These are phyloP conservation scores for Rhinoptilus africanus DNA, from an alignment of 2,113 vertebrate species.

Conservation along the genomic window DNA sequence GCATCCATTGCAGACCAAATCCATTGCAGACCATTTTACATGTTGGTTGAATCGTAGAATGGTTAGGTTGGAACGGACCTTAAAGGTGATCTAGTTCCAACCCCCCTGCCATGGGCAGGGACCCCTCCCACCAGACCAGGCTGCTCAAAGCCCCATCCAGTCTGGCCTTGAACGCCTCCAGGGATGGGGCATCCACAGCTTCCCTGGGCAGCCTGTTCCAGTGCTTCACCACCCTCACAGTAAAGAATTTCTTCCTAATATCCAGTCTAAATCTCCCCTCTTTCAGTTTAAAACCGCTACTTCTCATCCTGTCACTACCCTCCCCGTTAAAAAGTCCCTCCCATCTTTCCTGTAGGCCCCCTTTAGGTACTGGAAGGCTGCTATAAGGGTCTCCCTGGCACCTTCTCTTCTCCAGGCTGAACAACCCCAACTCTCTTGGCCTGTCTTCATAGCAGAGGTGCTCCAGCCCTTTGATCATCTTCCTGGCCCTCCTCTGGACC, in stretches of 20 bases:
- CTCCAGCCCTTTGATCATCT: not conserved
- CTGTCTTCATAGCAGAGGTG: not conserved
- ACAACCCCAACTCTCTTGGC: not conserved
- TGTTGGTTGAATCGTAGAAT: not conserved
- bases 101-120: not conserved
- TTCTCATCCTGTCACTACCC: not conserved
- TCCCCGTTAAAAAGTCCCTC: not conserved
- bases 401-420: not conserved
- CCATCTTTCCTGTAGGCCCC: not conserved
- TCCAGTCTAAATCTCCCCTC: not conserved
- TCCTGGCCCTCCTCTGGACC: not conserved
- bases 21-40: not conserved
- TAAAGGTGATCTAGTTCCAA: not conserved
- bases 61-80: not conserved
- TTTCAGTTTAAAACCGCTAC: not conserved
- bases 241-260: not conserved
- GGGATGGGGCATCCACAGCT: not conserved
- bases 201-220: not conserved
- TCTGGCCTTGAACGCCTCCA: no score
- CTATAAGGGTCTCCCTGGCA: not conserved
- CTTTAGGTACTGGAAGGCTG: not conserved
- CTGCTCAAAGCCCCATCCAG: not conserved
- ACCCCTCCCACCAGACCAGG: not conserved
- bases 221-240: not conserved
- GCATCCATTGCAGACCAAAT: slow-evolving; percentile 11